Evolutionary conservation across 2,113 vertebrate species (phyloP).

Genomic region (Varanus salvator): DNA sequence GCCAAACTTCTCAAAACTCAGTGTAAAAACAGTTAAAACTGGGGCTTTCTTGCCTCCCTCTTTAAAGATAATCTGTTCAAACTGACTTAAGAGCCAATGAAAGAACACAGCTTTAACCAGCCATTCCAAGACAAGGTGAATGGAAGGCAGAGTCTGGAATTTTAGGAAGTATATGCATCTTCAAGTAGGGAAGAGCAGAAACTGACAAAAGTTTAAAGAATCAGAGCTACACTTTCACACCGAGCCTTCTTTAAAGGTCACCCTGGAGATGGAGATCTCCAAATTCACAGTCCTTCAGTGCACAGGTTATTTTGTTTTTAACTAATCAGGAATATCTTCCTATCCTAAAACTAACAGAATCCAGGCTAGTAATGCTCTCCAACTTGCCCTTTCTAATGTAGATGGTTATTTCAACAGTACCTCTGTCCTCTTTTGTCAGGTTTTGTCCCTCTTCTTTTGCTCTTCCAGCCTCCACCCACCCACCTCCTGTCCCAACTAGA

Average conservation of each 20-base stretch:
- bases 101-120: neutral
- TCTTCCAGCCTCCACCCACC: no score
- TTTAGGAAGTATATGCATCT: neutral
- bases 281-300: slow-evolving; percentile 35
- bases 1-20: slow-evolving; percentile 40
- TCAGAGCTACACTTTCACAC: slow-evolving; percentile 8
- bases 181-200: neutral
- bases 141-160: slow-evolving; percentile 23
- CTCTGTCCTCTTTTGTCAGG: slow-evolving; percentile 43
- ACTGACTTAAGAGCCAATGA: neutral
- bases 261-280: slow-evolving; percentile 16
- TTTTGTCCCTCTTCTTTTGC: neutral
- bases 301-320: slow-evolving; percentile 40
- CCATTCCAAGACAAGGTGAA: neutral
- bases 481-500: neutral
- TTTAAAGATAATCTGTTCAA: slow-evolving; percentile 6
- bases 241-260: neutral
- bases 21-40: neutral
- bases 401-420: slow-evolving; percentile 22
- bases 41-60: neutral
- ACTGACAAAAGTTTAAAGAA: neutral
- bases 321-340: neutral
- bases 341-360: slow-evolving; percentile 34
- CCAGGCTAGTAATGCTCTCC: slow-evolving; percentile 26
- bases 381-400: slow-evolving; percentile 22